Percentiles rank a stretch among this genome's conserved stretches.
phyloP scores from a whole-genome alignment of 2,113 vertebrate species.

The Lamprotornis superbus region DNA sequence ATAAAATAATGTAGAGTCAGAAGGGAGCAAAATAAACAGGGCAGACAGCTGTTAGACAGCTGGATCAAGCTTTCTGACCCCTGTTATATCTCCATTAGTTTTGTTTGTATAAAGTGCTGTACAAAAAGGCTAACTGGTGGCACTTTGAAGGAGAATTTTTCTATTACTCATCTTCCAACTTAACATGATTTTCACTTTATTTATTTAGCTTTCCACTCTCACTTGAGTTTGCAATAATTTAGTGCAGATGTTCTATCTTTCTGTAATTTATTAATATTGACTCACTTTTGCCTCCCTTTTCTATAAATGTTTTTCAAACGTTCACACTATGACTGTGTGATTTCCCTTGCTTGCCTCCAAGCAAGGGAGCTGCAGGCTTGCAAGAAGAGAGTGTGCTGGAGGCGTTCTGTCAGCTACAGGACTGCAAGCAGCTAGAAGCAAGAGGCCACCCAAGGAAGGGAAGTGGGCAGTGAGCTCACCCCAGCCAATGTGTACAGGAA shows the following conservation, averaged over 20 bases:
- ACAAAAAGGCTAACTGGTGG: slow-evolving; percentile 43
- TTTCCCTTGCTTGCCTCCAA: background rate
- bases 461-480: background rate
- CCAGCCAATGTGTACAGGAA: background rate
- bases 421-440: background rate
- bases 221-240: slow-evolving; percentile 48
- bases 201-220: slow-evolving; percentile 65
- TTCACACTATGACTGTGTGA: slow-evolving; percentile 23
- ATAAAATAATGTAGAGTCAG: background rate
- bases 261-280: slow-evolving; percentile 54
- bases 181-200: slow-evolving; percentile 18
- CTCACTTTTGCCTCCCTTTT: background rate
- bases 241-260: slow-evolving; percentile 47
- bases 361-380: background rate
- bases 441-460: background rate
- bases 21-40: background rate
- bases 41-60: slow-evolving; percentile 47
- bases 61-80: slow-evolving; percentile 31
- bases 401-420: background rate
- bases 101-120: slow-evolving; percentile 36
- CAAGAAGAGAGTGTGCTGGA: background rate
- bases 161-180: slow-evolving; percentile 41
- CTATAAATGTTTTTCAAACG: slow-evolving; percentile 22
- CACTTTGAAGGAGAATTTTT: slow-evolving; percentile 36
- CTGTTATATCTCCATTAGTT: slow-evolving; percentile 10